Evolutionary conservation across 2,888 invertebrate species (phyloP), one percentile per base, ranked within the genome.

Genomic region (Leptopilina myrica): DNA sequence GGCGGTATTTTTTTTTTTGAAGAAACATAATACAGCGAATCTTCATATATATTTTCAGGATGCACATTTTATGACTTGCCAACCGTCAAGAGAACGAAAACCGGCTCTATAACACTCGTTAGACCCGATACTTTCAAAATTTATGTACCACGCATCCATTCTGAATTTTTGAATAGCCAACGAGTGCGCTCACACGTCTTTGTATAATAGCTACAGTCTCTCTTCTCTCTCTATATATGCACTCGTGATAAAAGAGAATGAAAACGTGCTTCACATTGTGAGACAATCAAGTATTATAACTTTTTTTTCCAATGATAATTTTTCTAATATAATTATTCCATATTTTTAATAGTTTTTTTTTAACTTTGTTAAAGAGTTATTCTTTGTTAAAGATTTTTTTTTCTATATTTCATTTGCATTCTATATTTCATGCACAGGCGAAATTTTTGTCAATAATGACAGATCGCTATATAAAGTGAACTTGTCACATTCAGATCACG

Each of bases 91-190:
- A 49, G 56, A 73, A 73, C 53, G 69, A 73, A 20, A 56, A 66
- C 66, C 64, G 33, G 33, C 64, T 64, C 64, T 33, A 49, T 49
- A 64, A 64, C 33, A 64, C 64, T 64, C 64, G 64, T 64, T 66
- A 66, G 66, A 66, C 43, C 66, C 66, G 43, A 66, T 66, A 46
- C 40, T 43, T 12, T 26, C 3, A 12, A 33, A 73, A 73, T 73
- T 73, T 73, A 73, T 53, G 69, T 53, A 26, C 49, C 26, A 26
- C 14, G 62, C 20, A 20, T n/a, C 14, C 12, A n/a, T 20, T 26
- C 53, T 73, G 69, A 73, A 73, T 73, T 53, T 73, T 73, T 53
- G 53, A 73, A 56, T 56, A 73, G 26, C n/a, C 46, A 9, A 46
- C 67, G 46, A 46, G 15, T 67, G 67, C 12, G 49, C 49, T 4